Evolutionary conservation across 2,113 vertebrate genomes (phyloP).

Genomic region (Gallinago undulata): DNA sequence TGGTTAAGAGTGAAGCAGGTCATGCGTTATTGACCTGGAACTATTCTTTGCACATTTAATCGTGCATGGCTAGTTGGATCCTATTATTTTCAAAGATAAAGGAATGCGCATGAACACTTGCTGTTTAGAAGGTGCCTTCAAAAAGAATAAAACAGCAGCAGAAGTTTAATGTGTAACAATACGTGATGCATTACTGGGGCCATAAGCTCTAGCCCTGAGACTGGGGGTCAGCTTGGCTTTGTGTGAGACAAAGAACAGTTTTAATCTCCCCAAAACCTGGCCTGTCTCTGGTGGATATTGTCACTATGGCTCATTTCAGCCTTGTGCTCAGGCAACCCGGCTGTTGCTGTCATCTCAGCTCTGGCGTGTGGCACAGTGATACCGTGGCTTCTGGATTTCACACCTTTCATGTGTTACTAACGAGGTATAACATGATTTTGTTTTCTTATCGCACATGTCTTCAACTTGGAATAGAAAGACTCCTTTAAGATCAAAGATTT

Average conservation of each 20-base stretch:
- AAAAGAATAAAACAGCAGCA: background rate
- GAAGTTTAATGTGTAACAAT: background rate
- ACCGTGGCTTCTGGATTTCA: background rate
- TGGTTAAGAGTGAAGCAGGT: background rate
- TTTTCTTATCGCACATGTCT: background rate
- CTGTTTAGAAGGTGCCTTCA: background rate
- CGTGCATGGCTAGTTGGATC: background rate
- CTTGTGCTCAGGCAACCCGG: fast-evolving
- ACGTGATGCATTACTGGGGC: no score
- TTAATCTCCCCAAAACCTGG: no score
- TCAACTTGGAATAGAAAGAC: background rate
- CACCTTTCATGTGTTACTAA: background rate
- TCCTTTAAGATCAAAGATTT: conserved; percentile 20
- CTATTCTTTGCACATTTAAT: background rate
- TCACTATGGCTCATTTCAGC: background rate
- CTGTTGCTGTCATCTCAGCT: background rate
- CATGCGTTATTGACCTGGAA: background rate
- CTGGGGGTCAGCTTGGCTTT: background rate
- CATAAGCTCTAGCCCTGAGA: background rate
- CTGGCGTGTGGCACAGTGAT: background rate
- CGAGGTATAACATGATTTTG: background rate
- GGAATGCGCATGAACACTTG: background rate
- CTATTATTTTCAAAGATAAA: background rate
- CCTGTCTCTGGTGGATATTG: background rate
- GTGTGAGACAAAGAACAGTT: no score